These are phyloP conservation scores for Papilio dardanus DNA, from an alignment of 1,140 invertebrate species.

Conservation along the genomic window DNA sequence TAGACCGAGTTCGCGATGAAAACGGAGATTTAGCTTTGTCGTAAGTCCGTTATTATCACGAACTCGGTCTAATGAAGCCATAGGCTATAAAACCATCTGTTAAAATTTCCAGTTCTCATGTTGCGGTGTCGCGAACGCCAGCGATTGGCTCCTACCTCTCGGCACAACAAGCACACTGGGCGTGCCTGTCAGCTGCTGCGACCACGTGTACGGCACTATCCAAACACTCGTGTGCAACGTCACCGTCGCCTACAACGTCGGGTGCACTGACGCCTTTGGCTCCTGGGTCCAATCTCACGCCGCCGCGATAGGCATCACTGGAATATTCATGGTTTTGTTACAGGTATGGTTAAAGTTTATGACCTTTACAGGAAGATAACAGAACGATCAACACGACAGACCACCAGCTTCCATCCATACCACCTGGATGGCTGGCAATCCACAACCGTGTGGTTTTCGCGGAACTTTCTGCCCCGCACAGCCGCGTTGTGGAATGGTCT, in stretches of 20 bases:
- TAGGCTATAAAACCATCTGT: too few species aligned
- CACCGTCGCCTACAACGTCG: conserved; percentile 55
- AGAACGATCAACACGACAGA: too few species aligned
- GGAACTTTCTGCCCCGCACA: too few species aligned
- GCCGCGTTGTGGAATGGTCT: too few species aligned
- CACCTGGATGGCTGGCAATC: too few species aligned
- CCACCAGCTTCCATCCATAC: too few species aligned
- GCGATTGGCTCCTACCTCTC: conserved; percentile 84
- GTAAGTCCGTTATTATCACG: too few species aligned
- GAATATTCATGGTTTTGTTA: conserved; percentile 88
- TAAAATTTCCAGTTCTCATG: conserved; percentile 85
- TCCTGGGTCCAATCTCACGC: conserved; percentile 86
- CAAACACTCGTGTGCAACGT: conserved; percentile 74
- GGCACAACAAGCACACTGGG: conserved; percentile 42
- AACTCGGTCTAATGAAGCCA: too few species aligned
- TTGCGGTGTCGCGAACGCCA: conserved; percentile 85
- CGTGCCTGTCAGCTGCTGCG: conserved; percentile 87
- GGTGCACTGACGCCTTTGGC: conserved; percentile 85
- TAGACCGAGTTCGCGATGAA: too few species aligned
- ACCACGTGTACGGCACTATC: conserved; percentile 68
- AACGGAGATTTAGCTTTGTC: too few species aligned
- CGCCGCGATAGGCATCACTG: conserved; percentile 87
- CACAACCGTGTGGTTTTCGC: too few species aligned
- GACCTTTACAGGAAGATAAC: too few species aligned
- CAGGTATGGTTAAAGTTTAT: conserved; percentile 82